Conservation (phyloP, 2,797 vertebrate genomes). For the Potorous gilbertii region DNA sequence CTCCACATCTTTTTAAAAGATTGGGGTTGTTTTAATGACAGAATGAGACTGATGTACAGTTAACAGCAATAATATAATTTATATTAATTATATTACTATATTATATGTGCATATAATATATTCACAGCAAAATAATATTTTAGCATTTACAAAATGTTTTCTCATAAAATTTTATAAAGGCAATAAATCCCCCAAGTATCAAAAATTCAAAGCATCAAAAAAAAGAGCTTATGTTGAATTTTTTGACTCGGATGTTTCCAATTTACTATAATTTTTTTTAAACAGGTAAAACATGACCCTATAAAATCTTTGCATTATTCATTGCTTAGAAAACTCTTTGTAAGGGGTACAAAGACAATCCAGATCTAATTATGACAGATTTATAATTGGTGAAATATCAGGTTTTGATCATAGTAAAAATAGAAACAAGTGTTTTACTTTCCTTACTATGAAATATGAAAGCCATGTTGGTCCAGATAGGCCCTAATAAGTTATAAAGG, state of each 20-base stretch:
- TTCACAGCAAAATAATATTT: neutral
- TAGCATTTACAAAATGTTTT: conserved; percentile 33
- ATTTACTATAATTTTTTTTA: conserved; percentile 30
- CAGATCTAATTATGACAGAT: neutral
- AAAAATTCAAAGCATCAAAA: neutral
- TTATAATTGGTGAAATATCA: neutral
- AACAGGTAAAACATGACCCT: conserved; percentile 33
- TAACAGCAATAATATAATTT: conserved; percentile 2
- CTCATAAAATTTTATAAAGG: neutral
- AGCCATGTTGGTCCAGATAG: neutral
- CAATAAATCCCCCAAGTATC: neutral
- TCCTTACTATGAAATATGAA: neutral
- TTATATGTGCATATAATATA: too few relatives aligned
- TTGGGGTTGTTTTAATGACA: neutral
- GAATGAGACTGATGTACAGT: conserved; percentile 1
- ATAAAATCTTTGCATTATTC: conserved; percentile 11
- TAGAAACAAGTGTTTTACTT: neutral
- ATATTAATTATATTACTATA: too few relatives aligned
- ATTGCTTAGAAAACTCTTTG: neutral
- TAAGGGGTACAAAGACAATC: neutral
- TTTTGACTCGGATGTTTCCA: neutral
- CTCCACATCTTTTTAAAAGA: neutral
- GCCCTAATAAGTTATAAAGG: neutral
- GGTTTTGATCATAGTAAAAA: neutral
- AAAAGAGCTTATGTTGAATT: neutral